Evolutionary conservation across 2,797 vertebrate genomes (phyloP), one percentile per base, ranked within the genome.

Genomic region (Gambelia wislizenii): DNA sequence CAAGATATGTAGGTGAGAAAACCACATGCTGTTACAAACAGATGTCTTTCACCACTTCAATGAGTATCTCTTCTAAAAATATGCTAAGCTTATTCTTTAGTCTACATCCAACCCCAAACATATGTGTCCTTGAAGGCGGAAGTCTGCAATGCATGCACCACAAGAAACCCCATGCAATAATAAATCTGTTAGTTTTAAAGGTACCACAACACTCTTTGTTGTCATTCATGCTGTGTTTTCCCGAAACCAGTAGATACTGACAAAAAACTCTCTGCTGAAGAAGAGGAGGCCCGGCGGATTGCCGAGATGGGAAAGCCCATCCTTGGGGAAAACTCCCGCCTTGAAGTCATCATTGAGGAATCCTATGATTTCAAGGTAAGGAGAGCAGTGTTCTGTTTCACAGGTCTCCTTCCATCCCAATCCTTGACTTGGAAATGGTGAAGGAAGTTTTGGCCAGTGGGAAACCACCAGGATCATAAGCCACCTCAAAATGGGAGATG

Each of bases 321-420:
- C 80, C 96, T 98, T 39, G 98, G 98, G 1, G 98, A 99, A 90
- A 98, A 99, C 96, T 98, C 97, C 91, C 97, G 97, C 0, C 95
- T 99, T 85, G 98, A 99, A 94, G 98, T 99, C 91, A 98, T 98
- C 95, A 99, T 99, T 0, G 98, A 99, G 92, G 98, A 99, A 96
- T 99, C 98, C 0, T 99, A 99, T 1, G 98, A 99, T 92, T 99
- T 99, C 94, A 99, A 99, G 98, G 98, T 99, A 95, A 89, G 54
- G n/a, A 54, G 33, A 33, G 44, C 3, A 2, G 9, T 2, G 8
- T 4, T 0, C 1, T 12, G 18, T 8, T 18, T 14, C 30, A 16
- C 6, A 27, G 12, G 18, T 0, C 56, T 42, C 59, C 4, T 27
- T 14, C 13, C 44, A 1, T 30, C 36, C 67, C 36, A 30, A 36